Evolutionary conservation across 1,140 invertebrate species (phyloP).

Genomic region (Penaeus indicus): DNA sequence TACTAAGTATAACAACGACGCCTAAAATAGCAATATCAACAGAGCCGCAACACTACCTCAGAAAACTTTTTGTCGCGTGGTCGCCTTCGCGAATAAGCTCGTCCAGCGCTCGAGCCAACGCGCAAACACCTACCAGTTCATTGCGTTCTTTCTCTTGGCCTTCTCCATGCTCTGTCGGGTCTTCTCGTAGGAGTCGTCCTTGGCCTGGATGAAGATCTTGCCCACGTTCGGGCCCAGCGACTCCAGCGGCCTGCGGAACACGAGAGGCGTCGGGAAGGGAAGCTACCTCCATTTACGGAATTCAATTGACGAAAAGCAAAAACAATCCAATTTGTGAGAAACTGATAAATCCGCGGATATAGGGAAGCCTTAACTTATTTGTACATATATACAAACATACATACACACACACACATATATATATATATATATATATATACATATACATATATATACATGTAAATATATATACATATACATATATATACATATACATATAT

Average conservation of each 20-base stretch:
- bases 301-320: too few species aligned
- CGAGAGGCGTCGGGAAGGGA: constrained; percentile 21
- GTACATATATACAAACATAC: too few species aligned
- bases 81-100: neutral
- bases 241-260: constrained; percentile 74
- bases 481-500: constrained; percentile 26
- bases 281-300: neutral
- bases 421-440: constrained; percentile 8
- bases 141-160: constrained; percentile 90
- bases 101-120: neutral
- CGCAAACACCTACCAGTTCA: constrained; percentile 79
- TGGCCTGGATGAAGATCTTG: constrained; percentile 91
- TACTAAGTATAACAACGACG: too few species aligned
- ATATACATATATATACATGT: constrained; percentile 34
- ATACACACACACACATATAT: too few species aligned
- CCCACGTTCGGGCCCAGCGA: constrained; percentile 84
- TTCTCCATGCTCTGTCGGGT: constrained; percentile 90
- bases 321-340: too few species aligned
- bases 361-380: too few species aligned
- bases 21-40: too few species aligned
- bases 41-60: neutral
- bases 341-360: too few species aligned
- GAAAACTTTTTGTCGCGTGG: too few species aligned
- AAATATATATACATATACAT: constrained; percentile 31
- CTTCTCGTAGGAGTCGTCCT: constrained; percentile 93